A percentile compares a stretch with the other conserved stretches of the same genome.
phyloP scores from a whole-genome alignment of 2,113 vertebrate species.

The Pavo muticus region DNA sequence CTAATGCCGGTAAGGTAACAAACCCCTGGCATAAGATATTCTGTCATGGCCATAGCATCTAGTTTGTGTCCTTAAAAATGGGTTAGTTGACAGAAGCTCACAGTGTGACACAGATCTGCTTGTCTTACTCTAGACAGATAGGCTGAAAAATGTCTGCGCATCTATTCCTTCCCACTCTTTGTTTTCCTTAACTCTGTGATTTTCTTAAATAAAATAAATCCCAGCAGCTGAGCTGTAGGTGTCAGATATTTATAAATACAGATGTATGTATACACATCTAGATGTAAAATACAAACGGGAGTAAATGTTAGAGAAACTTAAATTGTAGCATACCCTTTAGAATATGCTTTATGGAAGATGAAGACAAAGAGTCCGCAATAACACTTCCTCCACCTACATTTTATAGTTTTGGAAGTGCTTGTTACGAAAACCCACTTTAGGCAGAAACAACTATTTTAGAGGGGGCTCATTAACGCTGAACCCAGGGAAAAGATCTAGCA shows the following conservation, averaged over 20 bases:
- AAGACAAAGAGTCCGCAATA: not conserved
- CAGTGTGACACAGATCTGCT: rapidly evolving
- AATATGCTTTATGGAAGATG: not conserved
- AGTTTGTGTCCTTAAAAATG: not conserved
- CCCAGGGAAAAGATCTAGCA: slow-evolving; percentile 10
- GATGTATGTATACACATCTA: not conserved
- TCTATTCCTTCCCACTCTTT: not conserved
- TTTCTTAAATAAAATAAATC: not conserved
- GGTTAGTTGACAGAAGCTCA: not conserved
- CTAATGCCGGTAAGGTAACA: not conserved
- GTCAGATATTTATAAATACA: not conserved
- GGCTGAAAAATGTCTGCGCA: not conserved
- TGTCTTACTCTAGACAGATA: not conserved
- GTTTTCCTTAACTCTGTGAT: not conserved
- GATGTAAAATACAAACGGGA: not conserved
- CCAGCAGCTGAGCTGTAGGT: not conserved
- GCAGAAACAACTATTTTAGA: slow-evolving; percentile 12
- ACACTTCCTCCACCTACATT: not conserved
- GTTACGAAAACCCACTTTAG: not conserved
- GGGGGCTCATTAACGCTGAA: slow-evolving; percentile 38
- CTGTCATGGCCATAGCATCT: not conserved
- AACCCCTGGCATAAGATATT: not conserved
- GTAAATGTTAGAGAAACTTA: not conserved
- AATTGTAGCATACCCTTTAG: not conserved
- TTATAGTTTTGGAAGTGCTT: not conserved